Conservation (phyloP, 2,888 invertebrate species). For the Tuberolachnus salignus region DNA sequence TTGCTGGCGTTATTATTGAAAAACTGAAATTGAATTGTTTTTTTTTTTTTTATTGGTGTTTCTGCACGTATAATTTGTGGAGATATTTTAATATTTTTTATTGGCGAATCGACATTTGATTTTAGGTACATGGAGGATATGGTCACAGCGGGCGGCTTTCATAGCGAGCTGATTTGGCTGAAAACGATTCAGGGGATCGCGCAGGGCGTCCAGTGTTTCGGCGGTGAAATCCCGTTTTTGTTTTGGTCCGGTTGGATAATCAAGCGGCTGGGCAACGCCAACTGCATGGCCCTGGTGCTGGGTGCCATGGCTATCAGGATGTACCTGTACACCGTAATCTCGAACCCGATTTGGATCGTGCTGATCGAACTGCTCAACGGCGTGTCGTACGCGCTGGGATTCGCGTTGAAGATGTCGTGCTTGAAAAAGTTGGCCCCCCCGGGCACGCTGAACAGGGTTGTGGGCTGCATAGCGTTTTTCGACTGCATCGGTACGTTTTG, state of each 20-base stretch:
- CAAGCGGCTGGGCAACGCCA: slow-evolving; percentile 78
- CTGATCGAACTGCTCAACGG: slow-evolving; percentile 87
- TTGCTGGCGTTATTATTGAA: too few relatives aligned
- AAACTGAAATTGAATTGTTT: too few relatives aligned
- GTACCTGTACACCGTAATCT: slow-evolving; percentile 79
- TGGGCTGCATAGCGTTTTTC: slow-evolving; percentile 84
- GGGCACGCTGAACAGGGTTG: slow-evolving; percentile 85
- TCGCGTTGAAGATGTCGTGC: slow-evolving; percentile 86
- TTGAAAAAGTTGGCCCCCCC: slow-evolving; percentile 82
- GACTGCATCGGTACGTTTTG: slow-evolving; percentile 73
- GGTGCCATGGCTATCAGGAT: slow-evolving; percentile 81
- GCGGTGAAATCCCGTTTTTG: slow-evolving; percentile 86
- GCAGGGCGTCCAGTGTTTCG: slow-evolving; percentile 79
- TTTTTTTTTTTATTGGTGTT: too few relatives aligned
- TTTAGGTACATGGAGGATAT: slow-evolving; percentile 74
- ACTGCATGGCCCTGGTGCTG: slow-evolving; percentile 83
- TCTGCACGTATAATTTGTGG: too few relatives aligned
- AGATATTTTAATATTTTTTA: too few relatives aligned
- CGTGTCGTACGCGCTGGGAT: slow-evolving; percentile 85
- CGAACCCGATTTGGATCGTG: slow-evolving; percentile 82
- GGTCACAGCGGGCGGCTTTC: neutral
- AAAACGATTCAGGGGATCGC: slow-evolving; percentile 77
- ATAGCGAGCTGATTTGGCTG: slow-evolving; percentile 64
- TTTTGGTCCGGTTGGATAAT: slow-evolving; percentile 77
- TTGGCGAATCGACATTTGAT: too few relatives aligned